Percentiles rank a stretch among this genome's conserved stretches.
Evolutionary conservation across 2,113 vertebrate genomes (phyloP).

Genomic region (Hystrix cristata): DNA sequence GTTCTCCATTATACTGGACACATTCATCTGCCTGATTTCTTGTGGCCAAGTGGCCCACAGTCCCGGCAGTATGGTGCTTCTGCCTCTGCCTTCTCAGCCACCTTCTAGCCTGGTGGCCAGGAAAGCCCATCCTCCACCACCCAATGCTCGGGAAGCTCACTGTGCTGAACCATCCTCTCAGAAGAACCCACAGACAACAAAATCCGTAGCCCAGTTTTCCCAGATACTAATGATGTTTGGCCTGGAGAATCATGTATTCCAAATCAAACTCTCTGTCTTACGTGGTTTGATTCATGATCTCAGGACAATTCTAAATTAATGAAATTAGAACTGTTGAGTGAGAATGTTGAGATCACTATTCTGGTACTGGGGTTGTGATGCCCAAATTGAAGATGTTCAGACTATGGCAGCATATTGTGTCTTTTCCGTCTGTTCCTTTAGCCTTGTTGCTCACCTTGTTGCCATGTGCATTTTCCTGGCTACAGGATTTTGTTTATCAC

Average conservation of each 20-base stretch:
- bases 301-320: not conserved
- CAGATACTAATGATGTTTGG: not conserved
- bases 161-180: not conserved
- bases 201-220: not conserved
- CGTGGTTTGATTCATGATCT: slow-evolving; percentile 11
- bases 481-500: not conserved
- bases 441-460: not conserved
- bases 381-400: not conserved
- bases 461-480: not conserved
- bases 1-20: not conserved
- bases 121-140: not conserved
- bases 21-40: not conserved
- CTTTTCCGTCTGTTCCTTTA: not conserved
- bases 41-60: not conserved
- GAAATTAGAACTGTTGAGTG: not conserved
- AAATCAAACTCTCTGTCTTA: not conserved
- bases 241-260: not conserved
- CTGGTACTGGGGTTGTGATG: not conserved
- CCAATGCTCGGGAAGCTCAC: not conserved
- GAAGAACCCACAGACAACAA: not conserved
- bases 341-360: not conserved
- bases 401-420: not conserved
- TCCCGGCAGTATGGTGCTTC: not conserved
- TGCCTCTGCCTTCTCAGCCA: not conserved
- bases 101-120: not conserved